phyloP scores from a whole-genome alignment of 2,113 vertebrate species.

The Ovis aries region ARS-UI_Ramb_v3.0 NC_056056.1:71893001-71893500 shows the following conservation, averaged over 20 bases:
- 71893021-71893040: constrained; percentile 6
- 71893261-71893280: background rate
- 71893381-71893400: background rate
- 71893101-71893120: background rate
- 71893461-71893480: background rate
- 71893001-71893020: background rate
- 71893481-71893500: background rate
- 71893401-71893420: background rate
- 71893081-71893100: background rate
- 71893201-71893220: background rate
- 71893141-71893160: background rate
- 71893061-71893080: background rate
- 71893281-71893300: background rate
- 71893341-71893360: background rate
- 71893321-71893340: background rate
- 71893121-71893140: background rate
- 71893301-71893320: background rate
- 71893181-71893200: background rate
- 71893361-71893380: background rate
- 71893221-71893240: background rate
- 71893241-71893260: background rate
- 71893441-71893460: background rate
- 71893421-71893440: background rate
- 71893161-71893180: background rate
- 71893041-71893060: background rate